A percentile compares a stretch with the other conserved stretches of the same genome.
Evolutionary conservation across 2,888 invertebrate genomes (phyloP).

Genomic region (Coleophora flavipennella): DNA sequence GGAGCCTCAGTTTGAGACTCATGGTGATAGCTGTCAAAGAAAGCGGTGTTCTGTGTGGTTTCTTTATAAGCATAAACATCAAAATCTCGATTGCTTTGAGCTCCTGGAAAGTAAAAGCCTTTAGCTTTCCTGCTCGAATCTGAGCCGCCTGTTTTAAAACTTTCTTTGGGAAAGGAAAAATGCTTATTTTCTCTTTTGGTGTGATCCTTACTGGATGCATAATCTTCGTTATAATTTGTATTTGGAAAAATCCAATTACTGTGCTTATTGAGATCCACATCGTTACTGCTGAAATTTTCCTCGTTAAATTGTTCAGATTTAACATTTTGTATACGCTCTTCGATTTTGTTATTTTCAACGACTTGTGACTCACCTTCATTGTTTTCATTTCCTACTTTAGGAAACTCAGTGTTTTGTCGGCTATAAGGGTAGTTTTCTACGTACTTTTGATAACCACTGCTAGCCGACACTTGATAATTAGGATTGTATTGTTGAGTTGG

Average conservation of each 20-base stretch:
- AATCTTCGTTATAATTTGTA: constrained; percentile 10
- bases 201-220: constrained; percentile 13
- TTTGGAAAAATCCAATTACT: constrained; percentile 44
- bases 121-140: constrained; percentile 20
- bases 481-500: no score
- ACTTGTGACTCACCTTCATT: constrained; percentile 12
- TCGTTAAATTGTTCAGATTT: constrained; percentile 25
- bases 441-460: constrained; percentile 22
- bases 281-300: constrained; percentile 15
- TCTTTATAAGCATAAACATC: no score
- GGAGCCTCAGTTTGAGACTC: no score
- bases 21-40: no score
- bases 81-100: constrained; percentile 11
- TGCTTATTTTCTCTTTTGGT: constrained; percentile 15
- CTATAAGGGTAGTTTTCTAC: constrained; percentile 27
- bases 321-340: constrained; percentile 46
- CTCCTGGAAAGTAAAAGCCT: constrained; percentile 20
- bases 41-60: no score
- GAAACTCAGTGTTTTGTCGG: constrained; percentile 22
- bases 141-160: constrained; percentile 10
- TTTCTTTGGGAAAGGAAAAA: constrained; percentile 31
- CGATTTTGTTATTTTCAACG: constrained; percentile 19
- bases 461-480: no score
- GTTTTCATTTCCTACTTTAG: constrained; percentile 21
- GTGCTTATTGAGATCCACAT: constrained; percentile 9